Evolutionary conservation across 2,113 vertebrate genomes (phyloP), one percentile per base, ranked within the genome.

Genomic region (Onychorhynchus coronatus): DNA sequence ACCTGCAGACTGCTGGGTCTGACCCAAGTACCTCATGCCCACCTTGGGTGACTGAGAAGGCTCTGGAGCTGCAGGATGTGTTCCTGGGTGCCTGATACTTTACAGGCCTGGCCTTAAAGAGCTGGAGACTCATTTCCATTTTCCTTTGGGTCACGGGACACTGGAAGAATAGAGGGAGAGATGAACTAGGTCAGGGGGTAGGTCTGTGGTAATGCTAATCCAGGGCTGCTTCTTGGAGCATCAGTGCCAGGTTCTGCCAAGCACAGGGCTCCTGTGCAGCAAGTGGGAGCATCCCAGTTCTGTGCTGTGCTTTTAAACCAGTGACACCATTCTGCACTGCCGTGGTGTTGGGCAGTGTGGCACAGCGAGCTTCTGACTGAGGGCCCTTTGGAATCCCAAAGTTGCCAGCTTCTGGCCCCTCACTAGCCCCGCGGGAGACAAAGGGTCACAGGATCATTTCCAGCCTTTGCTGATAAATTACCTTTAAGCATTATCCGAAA

Each of bases 231-330:
- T 42, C 77, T 82, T 27, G 83, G 70, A 89, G 65, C 61, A 23
- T 76, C 67, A 81, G 41, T 21, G 1, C 7, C 44, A 24, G 62
- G 39, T 52, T 95, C 59, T 79, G 62, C 75, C 49, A 31, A 44
- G 58, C 42, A n/a, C 30, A 21, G 46, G 6, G 12, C n/a, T 74
- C 2, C 0, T 7, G 6, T 3, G 22, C 59, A 52, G 25, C 2
- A 2, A 17, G 50, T 6, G 2, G 77, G 46, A 70, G n/a, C 66
- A 41, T 52, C 81, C 49, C 14, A 4, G 66, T 41, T 91, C 91
- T 6, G 9, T 89, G 85, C 94, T 95, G 93, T 95, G 85, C 87
- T 96, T 95, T 85, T 61, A 70, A 95, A 95, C 49, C 37, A 7
- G 53, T 91, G 94, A 79, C 89, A 82, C 35, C 63, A 90, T 42